These are phyloP conservation scores for Conus canariensis DNA, from an alignment of 2,888 invertebrate genomes.

Conservation along the genomic window DNA sequence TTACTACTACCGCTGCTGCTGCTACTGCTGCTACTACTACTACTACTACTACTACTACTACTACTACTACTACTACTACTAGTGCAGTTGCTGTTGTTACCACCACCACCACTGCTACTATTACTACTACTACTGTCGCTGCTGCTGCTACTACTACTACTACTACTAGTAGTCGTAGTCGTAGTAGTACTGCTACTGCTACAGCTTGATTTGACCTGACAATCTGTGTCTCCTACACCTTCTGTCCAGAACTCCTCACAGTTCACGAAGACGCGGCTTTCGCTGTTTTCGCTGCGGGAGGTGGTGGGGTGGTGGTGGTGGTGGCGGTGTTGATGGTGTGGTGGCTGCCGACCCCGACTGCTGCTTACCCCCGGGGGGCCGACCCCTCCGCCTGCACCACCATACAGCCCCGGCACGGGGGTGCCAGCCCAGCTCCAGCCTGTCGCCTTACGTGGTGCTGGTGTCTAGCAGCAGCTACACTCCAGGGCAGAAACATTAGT, in stretches of 20 bases:
- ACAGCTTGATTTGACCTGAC: not conserved
- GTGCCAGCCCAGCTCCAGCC: conserved; percentile 11
- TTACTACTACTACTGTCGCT: no score
- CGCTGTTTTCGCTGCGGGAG: not conserved
- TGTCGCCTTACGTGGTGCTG: conserved; percentile 49
- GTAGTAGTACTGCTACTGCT: no score
- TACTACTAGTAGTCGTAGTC: no score
- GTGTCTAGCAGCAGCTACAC: conserved; percentile 47
- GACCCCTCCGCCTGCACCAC: conserved; percentile 43
- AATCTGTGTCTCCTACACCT: not conserved
- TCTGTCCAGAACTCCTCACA: not conserved
- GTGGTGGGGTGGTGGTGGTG: not conserved
- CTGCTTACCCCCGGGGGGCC: conserved; percentile 42
- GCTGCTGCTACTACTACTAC: no score
- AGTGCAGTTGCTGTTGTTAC: no score
- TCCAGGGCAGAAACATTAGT: conserved; percentile 44
- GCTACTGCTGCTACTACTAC: no score
- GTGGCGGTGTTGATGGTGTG: not conserved
- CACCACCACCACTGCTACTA: no score
- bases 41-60: no score
- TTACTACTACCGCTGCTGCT: no score
- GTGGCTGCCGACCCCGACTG: not conserved
- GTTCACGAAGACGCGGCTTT: not conserved
- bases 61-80: no score
- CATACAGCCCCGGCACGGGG: conserved; percentile 46